phyloP scores from a whole-genome alignment of 2,888 invertebrate species.

The Litoditis marina region DNA sequence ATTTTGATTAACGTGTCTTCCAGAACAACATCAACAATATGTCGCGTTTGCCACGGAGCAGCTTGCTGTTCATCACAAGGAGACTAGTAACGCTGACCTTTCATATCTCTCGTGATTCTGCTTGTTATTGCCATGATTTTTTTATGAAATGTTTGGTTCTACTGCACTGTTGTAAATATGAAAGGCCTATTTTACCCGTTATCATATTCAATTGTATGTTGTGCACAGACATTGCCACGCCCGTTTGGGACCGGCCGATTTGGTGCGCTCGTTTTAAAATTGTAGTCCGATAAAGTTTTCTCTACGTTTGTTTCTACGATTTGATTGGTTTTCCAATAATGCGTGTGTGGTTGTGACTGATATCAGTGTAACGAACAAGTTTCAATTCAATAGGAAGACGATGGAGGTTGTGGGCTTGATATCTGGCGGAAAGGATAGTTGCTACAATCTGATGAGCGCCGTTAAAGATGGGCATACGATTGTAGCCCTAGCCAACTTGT shows the following conservation, averaged over 20 bases:
- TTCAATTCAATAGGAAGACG: too few relatives aligned
- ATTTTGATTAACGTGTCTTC: slow-evolving; percentile 30
- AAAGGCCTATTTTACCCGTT: too few relatives aligned
- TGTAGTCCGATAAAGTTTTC: too few relatives aligned
- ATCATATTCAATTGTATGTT: too few relatives aligned
- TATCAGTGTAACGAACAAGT: too few relatives aligned
- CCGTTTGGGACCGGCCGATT: too few relatives aligned
- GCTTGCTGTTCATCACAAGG: slow-evolving; percentile 66
- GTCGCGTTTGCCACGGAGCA: slow-evolving; percentile 97
- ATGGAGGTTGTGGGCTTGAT: slow-evolving; percentile 60
- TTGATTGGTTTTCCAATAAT: too few relatives aligned
- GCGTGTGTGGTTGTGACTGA: too few relatives aligned
- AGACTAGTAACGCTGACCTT: slow-evolving; percentile 19
- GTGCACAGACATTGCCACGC: slow-evolving; percentile 2
- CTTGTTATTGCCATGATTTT: slow-evolving; percentile 4
- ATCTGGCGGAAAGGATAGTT: slow-evolving; percentile 98
- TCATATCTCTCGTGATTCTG: slow-evolving; percentile 25
- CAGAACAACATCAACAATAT: slow-evolving; percentile 96
- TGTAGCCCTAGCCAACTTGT: slow-evolving; percentile 90
- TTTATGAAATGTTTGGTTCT: neutral
- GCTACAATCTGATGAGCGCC: slow-evolving; percentile 85
- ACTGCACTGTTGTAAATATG: neutral
- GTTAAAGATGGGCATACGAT: slow-evolving; percentile 87
- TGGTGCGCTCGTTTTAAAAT: too few relatives aligned
- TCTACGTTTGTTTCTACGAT: neutral